A percentile compares a stretch with the other conserved stretches of the same genome.
These are phyloP conservation scores for Acrocephalus arundinaceus DNA, from an alignment of 2,113 vertebrate genomes.

Conservation along the genomic window DNA sequence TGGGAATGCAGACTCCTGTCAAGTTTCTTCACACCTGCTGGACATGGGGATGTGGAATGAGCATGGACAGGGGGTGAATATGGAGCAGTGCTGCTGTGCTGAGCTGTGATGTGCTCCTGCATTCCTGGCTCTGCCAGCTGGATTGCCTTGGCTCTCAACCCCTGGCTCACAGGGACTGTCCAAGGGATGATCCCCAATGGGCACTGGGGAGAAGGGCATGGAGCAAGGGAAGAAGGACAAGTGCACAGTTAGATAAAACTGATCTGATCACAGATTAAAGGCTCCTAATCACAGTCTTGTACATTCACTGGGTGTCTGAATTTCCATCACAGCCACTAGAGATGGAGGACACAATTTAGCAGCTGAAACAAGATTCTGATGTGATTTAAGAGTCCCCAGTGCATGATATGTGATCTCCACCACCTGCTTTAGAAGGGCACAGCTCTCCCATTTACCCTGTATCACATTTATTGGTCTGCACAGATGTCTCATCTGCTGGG, in stretches of 20 bases:
- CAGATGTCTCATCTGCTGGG: neutral
- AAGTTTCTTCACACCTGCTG: neutral
- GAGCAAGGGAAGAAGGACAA: neutral
- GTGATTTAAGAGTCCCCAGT: neutral
- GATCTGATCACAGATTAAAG: neutral
- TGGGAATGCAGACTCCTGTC: neutral
- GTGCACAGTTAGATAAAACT: too few species aligned
- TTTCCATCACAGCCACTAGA: neutral
- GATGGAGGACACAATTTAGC: neutral
- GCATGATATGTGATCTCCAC: neutral
- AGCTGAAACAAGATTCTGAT: neutral
- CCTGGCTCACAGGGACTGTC: neutral
- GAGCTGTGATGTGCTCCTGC: accelerated
- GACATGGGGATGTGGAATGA: neutral
- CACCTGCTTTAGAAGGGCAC: neutral
- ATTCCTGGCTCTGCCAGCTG: neutral
- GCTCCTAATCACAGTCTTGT: neutral
- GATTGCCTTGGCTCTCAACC: neutral
- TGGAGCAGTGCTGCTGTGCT: neutral
- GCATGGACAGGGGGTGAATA: neutral
- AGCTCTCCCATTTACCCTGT: neutral
- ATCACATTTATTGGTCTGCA: neutral
- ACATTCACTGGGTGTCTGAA: neutral
- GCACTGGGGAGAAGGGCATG: accelerated
- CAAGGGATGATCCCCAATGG: neutral